Percentiles rank a stretch among this genome's conserved stretches.
phyloP scores from a whole-genome alignment of 2,113 vertebrate species.

The Scalopus aquaticus region DNA sequence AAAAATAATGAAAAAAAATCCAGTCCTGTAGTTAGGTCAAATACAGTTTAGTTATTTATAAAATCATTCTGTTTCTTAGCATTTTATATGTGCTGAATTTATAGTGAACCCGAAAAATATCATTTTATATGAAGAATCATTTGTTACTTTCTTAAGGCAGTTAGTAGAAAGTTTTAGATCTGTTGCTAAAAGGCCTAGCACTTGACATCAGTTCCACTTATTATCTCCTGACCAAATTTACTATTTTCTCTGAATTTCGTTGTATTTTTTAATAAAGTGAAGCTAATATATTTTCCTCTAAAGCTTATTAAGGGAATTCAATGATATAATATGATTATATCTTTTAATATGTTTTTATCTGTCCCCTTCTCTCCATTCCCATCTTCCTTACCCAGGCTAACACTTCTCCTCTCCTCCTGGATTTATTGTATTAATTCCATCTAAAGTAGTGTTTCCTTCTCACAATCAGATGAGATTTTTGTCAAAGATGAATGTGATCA shows the following conservation, averaged over 20 bases:
- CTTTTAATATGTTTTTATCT: background rate
- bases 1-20: background rate
- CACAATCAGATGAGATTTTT: background rate
- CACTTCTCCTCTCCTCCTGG: background rate
- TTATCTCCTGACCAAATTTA: background rate
- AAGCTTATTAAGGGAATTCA: background rate
- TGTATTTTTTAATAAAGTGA: background rate
- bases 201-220: background rate
- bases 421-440: background rate
- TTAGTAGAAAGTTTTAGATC: background rate
- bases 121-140: background rate
- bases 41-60: background rate
- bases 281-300: too few species aligned
- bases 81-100: background rate
- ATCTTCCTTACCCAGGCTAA: background rate
- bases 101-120: background rate
- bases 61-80: background rate
- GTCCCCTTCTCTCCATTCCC: background rate
- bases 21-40: background rate
- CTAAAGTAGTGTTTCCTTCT: background rate
- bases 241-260: background rate
- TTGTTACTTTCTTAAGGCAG: background rate
- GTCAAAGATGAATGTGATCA: background rate
- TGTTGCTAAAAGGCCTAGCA: background rate
- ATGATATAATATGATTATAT: background rate